Evolutionary conservation across 2,113 vertebrate genomes (phyloP).

Genomic region (Xerus inauris): DNA sequence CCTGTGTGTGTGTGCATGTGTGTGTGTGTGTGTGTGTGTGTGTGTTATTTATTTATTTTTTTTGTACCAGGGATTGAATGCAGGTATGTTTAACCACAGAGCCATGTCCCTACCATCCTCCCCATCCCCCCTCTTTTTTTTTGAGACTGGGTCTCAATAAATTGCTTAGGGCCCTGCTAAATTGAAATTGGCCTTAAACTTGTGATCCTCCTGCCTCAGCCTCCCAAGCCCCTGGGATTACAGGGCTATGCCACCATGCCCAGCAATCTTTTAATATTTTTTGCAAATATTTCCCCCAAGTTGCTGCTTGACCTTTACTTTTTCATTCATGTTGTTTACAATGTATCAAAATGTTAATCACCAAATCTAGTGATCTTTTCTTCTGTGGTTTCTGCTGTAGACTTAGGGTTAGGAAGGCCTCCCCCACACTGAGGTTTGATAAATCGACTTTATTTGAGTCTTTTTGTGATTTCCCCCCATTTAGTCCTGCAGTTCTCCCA

Average conservation of each 20-base stretch:
- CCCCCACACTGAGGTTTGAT: background rate
- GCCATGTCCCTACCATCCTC: too few species aligned
- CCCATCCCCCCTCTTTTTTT: background rate
- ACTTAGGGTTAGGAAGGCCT: constrained; percentile 52
- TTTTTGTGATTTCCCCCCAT: background rate
- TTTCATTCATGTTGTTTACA: too few species aligned
- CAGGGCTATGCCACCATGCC: too few species aligned
- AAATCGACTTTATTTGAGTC: background rate
- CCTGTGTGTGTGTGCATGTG: too few species aligned
- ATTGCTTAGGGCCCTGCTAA: too few species aligned
- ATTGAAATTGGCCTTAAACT: too few species aligned
- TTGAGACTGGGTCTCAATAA: background rate
- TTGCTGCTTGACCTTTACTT: background rate
- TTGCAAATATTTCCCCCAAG: background rate
- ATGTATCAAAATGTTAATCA: too few species aligned
- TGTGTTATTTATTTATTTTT: too few species aligned
- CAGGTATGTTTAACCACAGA: too few species aligned
- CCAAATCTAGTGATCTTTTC: constrained; percentile 27
- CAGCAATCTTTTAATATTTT: background rate
- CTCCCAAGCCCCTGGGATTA: background rate
- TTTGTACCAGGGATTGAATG: too few species aligned
- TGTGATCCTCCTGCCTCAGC: background rate
- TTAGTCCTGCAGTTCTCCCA: constrained; percentile 13
- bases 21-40: too few species aligned
- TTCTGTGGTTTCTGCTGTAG: constrained; percentile 71